A percentile compares a stretch with the other conserved stretches of the same genome.
Conservation (phyloP, 2,888 invertebrate species). For the Drosophila rellima region DNA sequence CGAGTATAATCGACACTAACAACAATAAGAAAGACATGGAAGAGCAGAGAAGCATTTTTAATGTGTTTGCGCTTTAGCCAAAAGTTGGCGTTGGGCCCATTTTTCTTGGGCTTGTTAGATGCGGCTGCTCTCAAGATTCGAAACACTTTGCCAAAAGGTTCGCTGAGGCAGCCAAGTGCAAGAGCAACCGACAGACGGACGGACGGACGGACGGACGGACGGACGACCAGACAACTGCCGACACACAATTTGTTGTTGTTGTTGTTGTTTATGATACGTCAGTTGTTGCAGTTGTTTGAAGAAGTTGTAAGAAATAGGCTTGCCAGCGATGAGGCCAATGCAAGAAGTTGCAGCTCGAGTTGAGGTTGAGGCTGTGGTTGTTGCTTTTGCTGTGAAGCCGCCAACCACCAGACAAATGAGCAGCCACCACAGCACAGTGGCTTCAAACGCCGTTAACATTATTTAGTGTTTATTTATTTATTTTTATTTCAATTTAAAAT, state of each 20-base stretch:
- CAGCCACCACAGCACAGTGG: conserved; percentile 59
- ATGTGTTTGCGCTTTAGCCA: conserved; percentile 81
- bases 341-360: conserved; percentile 13
- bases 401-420: conserved; percentile 62
- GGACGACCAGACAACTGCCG: conserved; percentile 33
- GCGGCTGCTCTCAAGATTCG: conserved; percentile 60
- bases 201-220: conserved; percentile 6
- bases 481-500: too few species aligned
- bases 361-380: conserved; percentile 2
- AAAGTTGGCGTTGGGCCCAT: conserved; percentile 82
- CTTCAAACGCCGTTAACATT: background rate
- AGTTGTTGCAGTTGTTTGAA: conserved; percentile 78
- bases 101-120: conserved; percentile 84
- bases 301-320: conserved; percentile 81
- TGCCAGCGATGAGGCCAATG: conserved; percentile 44
- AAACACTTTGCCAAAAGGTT: conserved; percentile 80
- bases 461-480: too few species aligned
- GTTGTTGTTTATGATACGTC: conserved; percentile 72
- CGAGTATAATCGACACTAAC: conserved; percentile 22
- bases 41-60: conserved; percentile 70
- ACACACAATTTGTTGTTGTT: conserved; percentile 42
- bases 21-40: conserved; percentile 46
- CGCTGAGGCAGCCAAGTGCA: conserved; percentile 58
- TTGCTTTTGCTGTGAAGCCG: conserved; percentile 14
- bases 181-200: conserved; percentile 49